Conservation (phyloP, 2,113 vertebrate species). For the Hiodon alosoides region DNA sequence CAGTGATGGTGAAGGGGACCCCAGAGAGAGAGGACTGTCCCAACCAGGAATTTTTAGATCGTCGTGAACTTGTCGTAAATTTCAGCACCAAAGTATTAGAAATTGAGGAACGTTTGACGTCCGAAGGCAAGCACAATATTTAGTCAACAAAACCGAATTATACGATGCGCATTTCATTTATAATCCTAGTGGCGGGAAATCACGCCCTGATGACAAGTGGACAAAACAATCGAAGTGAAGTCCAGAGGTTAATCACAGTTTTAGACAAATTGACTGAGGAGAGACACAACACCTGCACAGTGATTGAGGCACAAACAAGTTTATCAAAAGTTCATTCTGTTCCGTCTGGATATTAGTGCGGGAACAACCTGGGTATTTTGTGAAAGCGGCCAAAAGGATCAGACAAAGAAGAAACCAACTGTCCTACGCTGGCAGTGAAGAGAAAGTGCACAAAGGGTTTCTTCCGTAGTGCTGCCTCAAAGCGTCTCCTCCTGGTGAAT, state of each 20-base stretch:
- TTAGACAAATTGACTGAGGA: background rate
- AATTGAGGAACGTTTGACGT: no score
- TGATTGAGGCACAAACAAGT: background rate
- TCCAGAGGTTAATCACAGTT: conserved; percentile 1
- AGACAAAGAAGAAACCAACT: background rate
- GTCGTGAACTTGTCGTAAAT: no score
- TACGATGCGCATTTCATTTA: background rate
- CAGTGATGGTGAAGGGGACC: no score
- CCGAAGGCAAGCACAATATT: no score
- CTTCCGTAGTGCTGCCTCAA: no score
- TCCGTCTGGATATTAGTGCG: no score
- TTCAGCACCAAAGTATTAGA: no score
- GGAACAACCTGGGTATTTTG: background rate
- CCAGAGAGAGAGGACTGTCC: no score
- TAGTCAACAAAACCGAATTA: background rate
- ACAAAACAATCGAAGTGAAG: background rate
- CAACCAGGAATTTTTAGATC: no score
- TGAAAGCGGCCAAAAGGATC: background rate
- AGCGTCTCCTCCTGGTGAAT: no score
- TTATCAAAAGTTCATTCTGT: background rate
- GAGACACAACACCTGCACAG: background rate
- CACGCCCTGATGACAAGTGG: background rate
- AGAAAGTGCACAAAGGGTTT: no score
- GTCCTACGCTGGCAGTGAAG: background rate
- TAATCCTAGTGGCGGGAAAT: background rate